Evolutionary conservation across 2,797 vertebrate species (phyloP).

Genomic region (Naso thynnoides): DNA sequence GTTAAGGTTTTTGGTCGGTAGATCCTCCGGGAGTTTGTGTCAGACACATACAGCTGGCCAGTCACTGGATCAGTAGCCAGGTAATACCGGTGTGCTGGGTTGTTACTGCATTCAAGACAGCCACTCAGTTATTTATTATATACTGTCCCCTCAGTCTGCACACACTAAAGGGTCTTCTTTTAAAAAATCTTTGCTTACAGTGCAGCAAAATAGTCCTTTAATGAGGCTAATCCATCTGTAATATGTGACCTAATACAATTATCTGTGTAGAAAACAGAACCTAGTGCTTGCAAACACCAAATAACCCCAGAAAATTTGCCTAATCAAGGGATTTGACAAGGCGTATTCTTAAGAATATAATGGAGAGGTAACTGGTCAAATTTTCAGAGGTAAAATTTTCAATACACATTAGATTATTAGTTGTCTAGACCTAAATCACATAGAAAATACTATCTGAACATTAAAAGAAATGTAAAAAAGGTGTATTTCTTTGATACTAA

Average conservation of each 20-base stretch:
- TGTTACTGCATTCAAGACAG: constrained; percentile 89
- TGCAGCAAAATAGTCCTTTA: background rate
- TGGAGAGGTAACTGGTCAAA: constrained; percentile 3
- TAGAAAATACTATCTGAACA: constrained; percentile 1
- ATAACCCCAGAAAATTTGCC: constrained; percentile 24
- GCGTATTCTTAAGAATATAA: constrained; percentile 4
- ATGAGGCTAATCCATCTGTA: constrained; percentile 9
- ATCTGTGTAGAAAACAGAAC: constrained; percentile 15
- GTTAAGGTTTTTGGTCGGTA: constrained; percentile 90
- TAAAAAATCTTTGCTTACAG: constrained; percentile 4
- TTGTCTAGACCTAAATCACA: background rate
- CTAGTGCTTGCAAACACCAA: constrained; percentile 8
- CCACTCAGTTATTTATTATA: constrained; percentile 29
- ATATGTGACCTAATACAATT: constrained; percentile 23
- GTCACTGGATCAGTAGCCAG: constrained; percentile 94
- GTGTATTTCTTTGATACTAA: background rate
- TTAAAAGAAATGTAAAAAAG: background rate
- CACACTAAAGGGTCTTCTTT: background rate
- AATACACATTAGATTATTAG: constrained; percentile 4
- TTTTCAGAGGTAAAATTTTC: constrained; percentile 2
- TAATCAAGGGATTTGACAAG: background rate
- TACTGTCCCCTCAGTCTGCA: background rate
- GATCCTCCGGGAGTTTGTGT: constrained; percentile 97
- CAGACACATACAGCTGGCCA: constrained; percentile 95
- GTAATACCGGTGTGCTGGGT: constrained; percentile 98